These are phyloP conservation scores for Pollicipes pollicipes DNA, from an alignment of 1,140 invertebrate species.

Conservation along the genomic window DNA sequence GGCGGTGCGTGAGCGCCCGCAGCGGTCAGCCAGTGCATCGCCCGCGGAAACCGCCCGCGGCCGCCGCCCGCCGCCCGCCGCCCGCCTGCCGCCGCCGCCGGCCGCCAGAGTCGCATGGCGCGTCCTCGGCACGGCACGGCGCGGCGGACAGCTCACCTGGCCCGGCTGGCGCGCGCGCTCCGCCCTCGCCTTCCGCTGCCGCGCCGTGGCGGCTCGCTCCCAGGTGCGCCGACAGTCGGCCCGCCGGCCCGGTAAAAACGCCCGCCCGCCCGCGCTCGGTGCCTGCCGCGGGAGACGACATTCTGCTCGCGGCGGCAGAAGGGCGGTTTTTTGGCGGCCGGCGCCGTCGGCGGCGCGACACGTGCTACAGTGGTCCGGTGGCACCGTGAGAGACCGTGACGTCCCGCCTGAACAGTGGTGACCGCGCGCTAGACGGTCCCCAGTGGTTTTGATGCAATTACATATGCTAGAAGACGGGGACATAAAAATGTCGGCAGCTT, in stretches of 20 bases:
- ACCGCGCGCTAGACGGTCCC: too few species aligned
- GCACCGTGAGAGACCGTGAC: background rate
- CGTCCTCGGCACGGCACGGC: background rate
- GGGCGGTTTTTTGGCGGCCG: background rate
- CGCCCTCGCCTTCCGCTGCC: too few species aligned
- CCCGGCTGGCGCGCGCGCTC: too few species aligned
- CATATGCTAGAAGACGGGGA: background rate
- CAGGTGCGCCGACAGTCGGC: too few species aligned
- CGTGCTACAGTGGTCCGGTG: background rate
- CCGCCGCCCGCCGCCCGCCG: too few species aligned
- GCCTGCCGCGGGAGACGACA: too few species aligned
- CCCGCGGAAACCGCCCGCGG: too few species aligned
- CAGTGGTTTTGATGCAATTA: background rate
- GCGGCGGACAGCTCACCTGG: background rate
- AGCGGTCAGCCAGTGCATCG: background rate
- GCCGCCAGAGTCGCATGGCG: slow-evolving; percentile 1
- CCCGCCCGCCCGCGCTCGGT: too few species aligned
- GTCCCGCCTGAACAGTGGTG: background rate
- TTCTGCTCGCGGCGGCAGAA: background rate
- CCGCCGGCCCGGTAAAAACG: background rate
- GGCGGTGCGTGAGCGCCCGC: background rate
- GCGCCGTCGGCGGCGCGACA: background rate
- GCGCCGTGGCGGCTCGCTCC: too few species aligned
- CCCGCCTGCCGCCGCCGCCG: too few species aligned
- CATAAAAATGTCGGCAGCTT: background rate